phyloP scores from a whole-genome alignment of 2,113 vertebrate genomes.

The Gnathonemus longibarbis region DNA sequence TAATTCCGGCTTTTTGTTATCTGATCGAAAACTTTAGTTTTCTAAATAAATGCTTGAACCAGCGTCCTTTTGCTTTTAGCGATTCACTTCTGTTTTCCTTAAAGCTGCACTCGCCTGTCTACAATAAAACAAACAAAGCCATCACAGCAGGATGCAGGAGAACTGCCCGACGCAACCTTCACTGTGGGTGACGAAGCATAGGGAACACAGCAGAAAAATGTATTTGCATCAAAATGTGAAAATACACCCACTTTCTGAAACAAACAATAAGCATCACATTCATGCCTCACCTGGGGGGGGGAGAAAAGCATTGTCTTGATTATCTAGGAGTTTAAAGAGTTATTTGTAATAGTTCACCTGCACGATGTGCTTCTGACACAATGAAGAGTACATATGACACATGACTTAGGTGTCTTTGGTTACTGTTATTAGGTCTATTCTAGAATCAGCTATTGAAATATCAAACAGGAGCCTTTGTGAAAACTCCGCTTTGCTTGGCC shows the following conservation, averaged over 20 bases:
- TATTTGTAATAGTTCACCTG: background rate
- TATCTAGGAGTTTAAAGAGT: background rate
- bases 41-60: conserved; percentile 10
- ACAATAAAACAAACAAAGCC: background rate
- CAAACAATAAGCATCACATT: background rate
- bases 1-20: background rate
- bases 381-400: background rate
- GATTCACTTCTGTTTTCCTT: background rate
- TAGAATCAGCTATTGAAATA: background rate
- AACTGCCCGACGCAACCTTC: background rate
- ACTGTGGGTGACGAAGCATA: background rate
- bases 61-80: background rate
- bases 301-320: background rate
- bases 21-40: background rate
- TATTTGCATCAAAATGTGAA: background rate
- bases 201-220: background rate
- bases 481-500: background rate
- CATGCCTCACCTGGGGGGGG: background rate
- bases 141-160: background rate
- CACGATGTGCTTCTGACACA: background rate
- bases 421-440: background rate
- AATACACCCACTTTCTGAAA: background rate
- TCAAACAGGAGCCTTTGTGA: background rate
- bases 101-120: background rate
- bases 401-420: background rate